Evolutionary conservation across 2,888 invertebrate genomes (phyloP).

Genomic region (Acrobeloides nanus): DNA sequence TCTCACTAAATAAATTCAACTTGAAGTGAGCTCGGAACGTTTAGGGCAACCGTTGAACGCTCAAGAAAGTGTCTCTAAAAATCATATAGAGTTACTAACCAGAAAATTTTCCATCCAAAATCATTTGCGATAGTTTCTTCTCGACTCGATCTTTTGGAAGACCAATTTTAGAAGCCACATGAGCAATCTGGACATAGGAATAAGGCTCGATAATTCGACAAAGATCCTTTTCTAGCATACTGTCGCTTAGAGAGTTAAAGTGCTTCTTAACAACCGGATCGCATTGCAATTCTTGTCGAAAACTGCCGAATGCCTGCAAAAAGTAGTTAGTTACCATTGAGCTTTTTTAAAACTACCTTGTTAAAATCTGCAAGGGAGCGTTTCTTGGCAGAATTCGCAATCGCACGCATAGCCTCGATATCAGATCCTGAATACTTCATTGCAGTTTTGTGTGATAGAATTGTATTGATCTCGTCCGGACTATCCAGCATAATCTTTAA

Average conservation of each 20-base stretch:
- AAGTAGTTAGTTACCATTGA: not conserved
- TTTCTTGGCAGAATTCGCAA: slow-evolving; percentile 90
- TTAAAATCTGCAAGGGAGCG: slow-evolving; percentile 87
- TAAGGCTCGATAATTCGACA: slow-evolving; percentile 98
- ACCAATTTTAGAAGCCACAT: slow-evolving; percentile 47
- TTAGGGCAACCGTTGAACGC: no score
- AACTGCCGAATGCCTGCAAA: slow-evolving; percentile 70
- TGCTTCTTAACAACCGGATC: slow-evolving; percentile 95
- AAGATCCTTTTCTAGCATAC: slow-evolving; percentile 96
- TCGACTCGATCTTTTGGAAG: slow-evolving; percentile 66
- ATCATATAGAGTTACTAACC: slow-evolving; percentile 52
- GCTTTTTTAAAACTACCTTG: slow-evolving; percentile 52
- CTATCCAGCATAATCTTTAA: slow-evolving; percentile 46
- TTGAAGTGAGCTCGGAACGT: no score
- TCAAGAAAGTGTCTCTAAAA: no score
- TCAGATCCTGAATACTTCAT: slow-evolving; percentile 75
- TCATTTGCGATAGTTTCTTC: slow-evolving; percentile 99
- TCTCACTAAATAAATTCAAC: no score
- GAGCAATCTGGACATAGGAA: slow-evolving; percentile 72
- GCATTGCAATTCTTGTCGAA: slow-evolving; percentile 68
- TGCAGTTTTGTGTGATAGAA: slow-evolving; percentile 88
- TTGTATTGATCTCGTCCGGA: slow-evolving; percentile 40
- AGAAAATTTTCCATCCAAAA: slow-evolving; percentile 86
- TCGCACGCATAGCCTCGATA: slow-evolving; percentile 95
- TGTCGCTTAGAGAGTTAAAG: slow-evolving; percentile 89